A percentile compares a stretch with the other conserved stretches of the same genome.
phyloP scores from a whole-genome alignment of 1,140 invertebrate species.

The Fopius arisanus region DNA sequence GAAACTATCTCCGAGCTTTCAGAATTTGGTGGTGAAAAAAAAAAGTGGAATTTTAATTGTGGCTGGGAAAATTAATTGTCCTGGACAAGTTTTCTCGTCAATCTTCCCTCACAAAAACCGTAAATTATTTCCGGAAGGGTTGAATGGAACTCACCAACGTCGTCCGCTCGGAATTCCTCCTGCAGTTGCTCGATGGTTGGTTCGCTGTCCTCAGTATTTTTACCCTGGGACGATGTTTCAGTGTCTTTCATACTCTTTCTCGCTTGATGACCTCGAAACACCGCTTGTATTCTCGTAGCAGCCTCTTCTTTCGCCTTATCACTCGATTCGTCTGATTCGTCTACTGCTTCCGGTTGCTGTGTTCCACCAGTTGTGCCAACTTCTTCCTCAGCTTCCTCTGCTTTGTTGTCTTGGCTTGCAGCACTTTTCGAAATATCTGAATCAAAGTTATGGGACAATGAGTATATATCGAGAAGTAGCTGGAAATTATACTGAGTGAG shows the following conservation, averaged over 20 bases:
- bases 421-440: constrained; percentile 47
- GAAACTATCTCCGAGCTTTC: neutral
- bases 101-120: neutral
- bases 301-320: constrained; percentile 70
- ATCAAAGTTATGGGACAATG: constrained; percentile 10
- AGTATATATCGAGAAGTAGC: neutral
- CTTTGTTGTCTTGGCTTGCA: constrained; percentile 23
- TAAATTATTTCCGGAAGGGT: neutral
- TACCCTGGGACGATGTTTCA: constrained; percentile 54
- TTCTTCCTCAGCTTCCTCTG: constrained; percentile 33
- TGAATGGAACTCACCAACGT: constrained; percentile 70
- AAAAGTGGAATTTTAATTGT: constrained; percentile 3
- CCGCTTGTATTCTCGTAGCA: constrained; percentile 75
- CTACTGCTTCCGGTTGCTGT: neutral
- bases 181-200: constrained; percentile 76
- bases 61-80: neutral
- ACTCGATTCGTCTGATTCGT: constrained; percentile 45
- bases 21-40: neutral
- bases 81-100: neutral
- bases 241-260: constrained; percentile 68
- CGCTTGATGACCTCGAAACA: constrained; percentile 70
- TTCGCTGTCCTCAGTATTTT: constrained; percentile 62
- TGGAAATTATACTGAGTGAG: neutral
- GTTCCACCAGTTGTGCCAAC: neutral
- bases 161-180: constrained; percentile 78